phyloP scores from a whole-genome alignment of 2,113 vertebrate genomes.

The Tautogolabrus adspersus region DNA sequence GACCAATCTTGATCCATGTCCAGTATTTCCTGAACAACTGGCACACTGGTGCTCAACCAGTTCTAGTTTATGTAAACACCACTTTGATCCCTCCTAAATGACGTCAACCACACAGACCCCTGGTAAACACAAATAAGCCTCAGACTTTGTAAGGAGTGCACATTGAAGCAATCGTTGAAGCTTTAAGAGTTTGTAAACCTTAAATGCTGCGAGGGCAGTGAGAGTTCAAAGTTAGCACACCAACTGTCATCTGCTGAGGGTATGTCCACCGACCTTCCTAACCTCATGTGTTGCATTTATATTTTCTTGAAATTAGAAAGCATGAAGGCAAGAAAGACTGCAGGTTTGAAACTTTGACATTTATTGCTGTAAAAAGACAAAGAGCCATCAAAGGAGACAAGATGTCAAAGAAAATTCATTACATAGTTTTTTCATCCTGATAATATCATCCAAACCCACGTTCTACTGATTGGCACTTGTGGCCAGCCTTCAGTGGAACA shows the following conservation, averaged over 20 bases:
- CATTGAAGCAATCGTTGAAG: constrained; percentile 17
- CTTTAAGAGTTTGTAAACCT: constrained; percentile 51
- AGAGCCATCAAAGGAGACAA: not conserved
- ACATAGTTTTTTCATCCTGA: no score
- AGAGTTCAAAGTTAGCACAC: constrained; percentile 54
- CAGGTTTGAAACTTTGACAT: constrained; percentile 5
- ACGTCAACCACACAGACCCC: constrained; percentile 29
- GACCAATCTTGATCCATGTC: constrained; percentile 17
- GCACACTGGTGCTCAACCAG: constrained; percentile 16
- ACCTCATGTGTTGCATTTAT: constrained; percentile 50
- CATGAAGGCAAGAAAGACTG: not conserved
- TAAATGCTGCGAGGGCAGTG: constrained; percentile 30
- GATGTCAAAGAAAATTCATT: not conserved
- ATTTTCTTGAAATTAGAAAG: not conserved
- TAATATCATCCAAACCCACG: no score
- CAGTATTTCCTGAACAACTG: constrained; percentile 36
- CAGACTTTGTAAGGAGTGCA: constrained; percentile 19
- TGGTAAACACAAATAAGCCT: constrained; percentile 54
- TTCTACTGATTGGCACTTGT: not conserved
- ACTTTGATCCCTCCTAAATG: constrained; percentile 49
- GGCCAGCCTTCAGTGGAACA: not conserved
- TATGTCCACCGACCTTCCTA: not conserved
- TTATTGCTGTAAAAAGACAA: constrained; percentile 48
- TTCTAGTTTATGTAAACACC: constrained; percentile 39
- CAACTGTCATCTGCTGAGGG: constrained; percentile 36